phyloP scores from a whole-genome alignment of 2,797 vertebrate genomes.

The Aeoliscus strigatus region DNA sequence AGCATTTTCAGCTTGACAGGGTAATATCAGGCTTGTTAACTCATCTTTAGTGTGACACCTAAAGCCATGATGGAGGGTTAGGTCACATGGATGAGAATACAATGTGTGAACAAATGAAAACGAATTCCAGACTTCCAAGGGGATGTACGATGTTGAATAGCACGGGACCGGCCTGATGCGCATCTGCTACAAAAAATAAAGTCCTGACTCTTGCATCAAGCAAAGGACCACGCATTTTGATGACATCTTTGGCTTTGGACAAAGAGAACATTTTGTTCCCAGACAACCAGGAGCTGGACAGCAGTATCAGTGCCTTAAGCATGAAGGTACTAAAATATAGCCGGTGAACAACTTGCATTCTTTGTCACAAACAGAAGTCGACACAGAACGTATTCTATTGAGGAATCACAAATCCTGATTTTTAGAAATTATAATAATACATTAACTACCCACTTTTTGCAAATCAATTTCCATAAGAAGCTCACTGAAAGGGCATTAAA shows the following conservation, averaged over 20 bases:
- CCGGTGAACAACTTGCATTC: background rate
- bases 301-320: constrained; percentile 10
- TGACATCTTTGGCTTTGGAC: background rate
- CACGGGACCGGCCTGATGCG: constrained; percentile 27
- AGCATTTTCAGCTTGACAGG: constrained; percentile 19
- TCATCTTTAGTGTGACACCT: constrained; percentile 51
- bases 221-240: constrained; percentile 23
- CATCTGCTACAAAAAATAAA: constrained; percentile 7
- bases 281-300: constrained; percentile 16
- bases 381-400: background rate
- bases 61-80: constrained; percentile 56
- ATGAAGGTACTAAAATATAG: constrained; percentile 25
- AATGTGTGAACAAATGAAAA: constrained; percentile 26
- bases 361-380: constrained; percentile 2
- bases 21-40: constrained; percentile 33
- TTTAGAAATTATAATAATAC: no score
- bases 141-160: constrained; percentile 22
- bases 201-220: constrained; percentile 12
- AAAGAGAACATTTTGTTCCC: constrained; percentile 16
- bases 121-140: constrained; percentile 33
- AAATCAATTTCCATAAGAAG: no score
- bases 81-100: constrained; percentile 55
- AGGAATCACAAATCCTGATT: no score
- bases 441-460: no score
- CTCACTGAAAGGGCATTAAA: no score